A percentile compares a stretch with the other conserved stretches of the same genome.
phyloP scores from a whole-genome alignment of 2,888 invertebrate species.

The Polia nebulosa region DNA sequence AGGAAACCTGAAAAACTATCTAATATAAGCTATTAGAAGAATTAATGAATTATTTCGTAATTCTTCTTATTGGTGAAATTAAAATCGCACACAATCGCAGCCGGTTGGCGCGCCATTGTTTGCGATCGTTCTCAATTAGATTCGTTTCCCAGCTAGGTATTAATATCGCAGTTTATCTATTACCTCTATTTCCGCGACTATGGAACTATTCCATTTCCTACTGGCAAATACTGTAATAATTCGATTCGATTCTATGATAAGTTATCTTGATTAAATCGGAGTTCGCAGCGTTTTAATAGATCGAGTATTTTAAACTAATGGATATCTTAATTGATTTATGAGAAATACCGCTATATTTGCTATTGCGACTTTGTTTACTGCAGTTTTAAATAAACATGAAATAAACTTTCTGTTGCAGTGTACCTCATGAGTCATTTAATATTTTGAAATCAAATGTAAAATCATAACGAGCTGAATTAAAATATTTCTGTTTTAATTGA shows the following conservation, averaged over 20 bases:
- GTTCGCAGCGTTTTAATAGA: slow-evolving; percentile 20
- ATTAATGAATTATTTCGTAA: too few species aligned
- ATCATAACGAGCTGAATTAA: not conserved
- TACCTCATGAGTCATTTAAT: not conserved
- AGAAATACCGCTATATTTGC: not conserved
- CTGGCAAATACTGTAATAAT: slow-evolving; percentile 35
- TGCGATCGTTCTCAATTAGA: slow-evolving; percentile 55
- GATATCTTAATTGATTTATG: slow-evolving; percentile 17
- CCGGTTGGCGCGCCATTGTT: slow-evolving; percentile 33
- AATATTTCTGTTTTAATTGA: slow-evolving; percentile 4
- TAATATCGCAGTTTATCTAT: slow-evolving; percentile 43
- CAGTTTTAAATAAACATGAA: slow-evolving; percentile 5
- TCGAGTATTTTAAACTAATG: slow-evolving; percentile 13
- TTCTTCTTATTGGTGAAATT: slow-evolving; percentile 1
- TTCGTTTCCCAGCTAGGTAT: slow-evolving; percentile 31
- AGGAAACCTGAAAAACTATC: too few species aligned
- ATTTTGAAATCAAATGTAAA: slow-evolving; percentile 9
- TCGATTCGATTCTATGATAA: slow-evolving; percentile 29
- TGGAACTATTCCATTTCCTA: slow-evolving; percentile 50
- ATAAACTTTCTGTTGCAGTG: not conserved
- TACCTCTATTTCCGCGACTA: slow-evolving; percentile 30
- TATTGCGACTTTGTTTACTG: not conserved
- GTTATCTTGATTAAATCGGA: slow-evolving; percentile 37
- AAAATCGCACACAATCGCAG: slow-evolving; percentile 22
- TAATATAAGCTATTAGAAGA: too few species aligned